Base-by-base conservation (phyloP, 2,797 vertebrate genomes). In the Neomorphus geoffroyi region DNA sequence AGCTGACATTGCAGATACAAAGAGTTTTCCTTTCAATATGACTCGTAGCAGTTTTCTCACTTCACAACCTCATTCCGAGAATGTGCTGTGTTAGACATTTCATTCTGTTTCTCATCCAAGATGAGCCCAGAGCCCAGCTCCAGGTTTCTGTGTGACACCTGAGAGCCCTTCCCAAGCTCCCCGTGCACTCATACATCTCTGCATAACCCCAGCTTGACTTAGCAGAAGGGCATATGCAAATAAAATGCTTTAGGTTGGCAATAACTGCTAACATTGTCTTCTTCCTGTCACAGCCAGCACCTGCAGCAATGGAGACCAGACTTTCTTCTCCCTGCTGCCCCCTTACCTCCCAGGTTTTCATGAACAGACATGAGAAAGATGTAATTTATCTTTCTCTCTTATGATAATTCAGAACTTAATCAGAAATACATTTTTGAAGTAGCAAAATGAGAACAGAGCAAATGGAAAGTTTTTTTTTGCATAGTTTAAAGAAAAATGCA, bases 261-360 rank as follows among this genome's bases (percentile, higher is more conserved):
- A 90, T 27, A 69, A 45, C n/a, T n/a, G 6, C 32, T 37, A 27
- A n/a, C 18, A 14, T 14, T 21, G 3, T 21, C 60, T 57, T 23
- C 39, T 50, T 72, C 37, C 35, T 18, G 3, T 48, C 66, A 45
- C 28, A 81, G 65, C 24, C 54, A 81, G 46, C 33, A 50, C 21
- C 22, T 43, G 7, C 50, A 81, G 54, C 58, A 57, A 9, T 1
- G 8, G 24, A 56, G 33, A 51, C 15, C n/a, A 12, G 5, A 26
- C 4, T 56, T 27, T 45, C 5, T 51, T 13, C 8, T n/a, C 11
- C 6, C 4, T 4, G 7, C 32, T 11, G 6, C 3, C 5, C 3
- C 18, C 12, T 65, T 50, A 13, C 23, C 35, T 82, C 17, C 30
- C n/a, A 67, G 12, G 3, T 54, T 90, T 67, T 57, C 54, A 79